Evolutionary conservation across 2,888 invertebrate species (phyloP).

Genomic region (Tortrix viridana): DNA sequence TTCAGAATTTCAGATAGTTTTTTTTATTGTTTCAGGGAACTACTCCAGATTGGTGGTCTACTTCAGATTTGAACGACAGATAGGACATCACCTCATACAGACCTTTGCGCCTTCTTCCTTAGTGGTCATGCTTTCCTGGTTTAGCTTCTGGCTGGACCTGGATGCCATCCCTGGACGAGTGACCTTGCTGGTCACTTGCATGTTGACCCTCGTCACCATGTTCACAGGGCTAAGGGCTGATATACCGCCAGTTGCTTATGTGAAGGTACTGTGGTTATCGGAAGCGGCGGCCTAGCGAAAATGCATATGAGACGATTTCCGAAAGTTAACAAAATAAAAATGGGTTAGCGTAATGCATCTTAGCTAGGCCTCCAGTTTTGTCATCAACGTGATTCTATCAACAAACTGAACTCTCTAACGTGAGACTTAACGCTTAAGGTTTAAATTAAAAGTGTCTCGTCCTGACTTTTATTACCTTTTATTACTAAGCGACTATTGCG

Average conservation of each 20-base stretch:
- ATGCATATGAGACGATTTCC: no score
- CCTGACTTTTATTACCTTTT: no score
- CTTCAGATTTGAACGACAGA: conserved; percentile 92
- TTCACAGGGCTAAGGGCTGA: conserved; percentile 92
- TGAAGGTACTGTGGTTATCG: conserved; percentile 88
- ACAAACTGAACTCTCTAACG: no score
- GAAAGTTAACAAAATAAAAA: no score
- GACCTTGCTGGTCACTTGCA: conserved; percentile 91
- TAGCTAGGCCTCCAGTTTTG: no score
- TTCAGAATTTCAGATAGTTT: neutral
- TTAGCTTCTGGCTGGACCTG: conserved; percentile 93
- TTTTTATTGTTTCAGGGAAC: conserved; percentile 81
- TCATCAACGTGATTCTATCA: no score
- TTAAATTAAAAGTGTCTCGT: no score
- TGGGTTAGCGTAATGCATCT: no score
- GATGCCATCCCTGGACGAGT: conserved; percentile 94
- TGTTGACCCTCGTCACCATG: conserved; percentile 93
- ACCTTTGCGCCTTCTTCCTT: conserved; percentile 93
- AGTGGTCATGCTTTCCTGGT: conserved; percentile 93
- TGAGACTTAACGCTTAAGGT: no score
- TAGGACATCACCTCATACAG: conserved; percentile 93
- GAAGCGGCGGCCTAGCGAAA: no score
- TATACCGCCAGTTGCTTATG: conserved; percentile 94
- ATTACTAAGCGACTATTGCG: no score
- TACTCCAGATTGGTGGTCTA: conserved; percentile 91